Conservation (phyloP, 2,113 vertebrate species). For the Corythaeola cristata region DNA sequence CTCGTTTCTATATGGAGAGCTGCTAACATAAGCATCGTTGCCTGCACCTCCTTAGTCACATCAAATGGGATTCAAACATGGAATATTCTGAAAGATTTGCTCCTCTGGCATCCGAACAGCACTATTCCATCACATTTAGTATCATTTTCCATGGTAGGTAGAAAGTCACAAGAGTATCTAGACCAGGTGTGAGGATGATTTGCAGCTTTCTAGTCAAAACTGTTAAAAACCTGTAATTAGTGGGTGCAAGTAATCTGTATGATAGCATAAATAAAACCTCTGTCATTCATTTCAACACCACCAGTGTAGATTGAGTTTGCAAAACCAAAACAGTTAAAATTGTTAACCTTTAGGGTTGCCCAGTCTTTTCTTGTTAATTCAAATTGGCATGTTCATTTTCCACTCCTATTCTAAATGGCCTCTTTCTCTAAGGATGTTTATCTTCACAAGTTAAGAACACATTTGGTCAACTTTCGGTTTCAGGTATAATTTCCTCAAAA, state of each 20-base stretch:
- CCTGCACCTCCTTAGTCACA: background rate
- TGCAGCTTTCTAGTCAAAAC: background rate
- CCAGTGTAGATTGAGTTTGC: rapidly evolving
- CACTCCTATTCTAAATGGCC: background rate
- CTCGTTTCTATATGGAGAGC: background rate
- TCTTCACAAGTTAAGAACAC: background rate
- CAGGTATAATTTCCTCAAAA: background rate
- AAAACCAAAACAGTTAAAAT: background rate
- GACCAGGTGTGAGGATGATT: background rate
- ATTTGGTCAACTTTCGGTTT: background rate
- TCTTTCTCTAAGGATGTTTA: background rate
- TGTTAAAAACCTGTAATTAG: background rate
- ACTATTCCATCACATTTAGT: background rate
- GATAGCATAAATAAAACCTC: background rate
- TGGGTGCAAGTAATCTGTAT: background rate
- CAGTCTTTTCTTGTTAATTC: background rate
- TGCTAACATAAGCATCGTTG: background rate
- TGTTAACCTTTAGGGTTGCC: background rate
- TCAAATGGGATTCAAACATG: background rate
- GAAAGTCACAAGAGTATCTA: background rate
- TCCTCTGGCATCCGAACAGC: background rate
- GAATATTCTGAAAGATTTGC: background rate
- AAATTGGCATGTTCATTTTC: background rate
- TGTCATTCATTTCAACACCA: background rate
- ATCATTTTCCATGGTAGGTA: background rate